Conservation (phyloP, 2,113 vertebrate species). For the Bubalus kerabau region DNA sequence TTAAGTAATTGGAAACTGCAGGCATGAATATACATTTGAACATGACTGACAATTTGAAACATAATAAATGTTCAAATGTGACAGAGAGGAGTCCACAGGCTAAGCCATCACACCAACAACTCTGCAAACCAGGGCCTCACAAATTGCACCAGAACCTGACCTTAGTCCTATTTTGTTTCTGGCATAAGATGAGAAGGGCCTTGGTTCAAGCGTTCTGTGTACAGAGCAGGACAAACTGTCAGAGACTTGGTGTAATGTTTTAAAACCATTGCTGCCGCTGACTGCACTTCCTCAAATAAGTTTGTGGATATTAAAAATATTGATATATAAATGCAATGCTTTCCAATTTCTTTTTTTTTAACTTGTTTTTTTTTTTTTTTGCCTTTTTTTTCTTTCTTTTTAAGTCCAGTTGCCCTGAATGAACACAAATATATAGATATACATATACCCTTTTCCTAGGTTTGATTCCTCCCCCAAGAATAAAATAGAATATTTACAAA, state of each 20-base stretch:
- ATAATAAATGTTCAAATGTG: neutral
- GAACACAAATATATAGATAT: conserved; percentile 65
- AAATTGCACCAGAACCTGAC: neutral
- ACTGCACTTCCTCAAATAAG: neutral
- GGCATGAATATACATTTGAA: neutral
- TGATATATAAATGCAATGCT: neutral
- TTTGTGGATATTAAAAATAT: neutral
- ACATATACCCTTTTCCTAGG: conserved; percentile 48
- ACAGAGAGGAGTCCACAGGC: neutral
- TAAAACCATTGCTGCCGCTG: neutral
- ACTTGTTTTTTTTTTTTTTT: neutral
- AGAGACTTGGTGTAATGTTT: neutral
- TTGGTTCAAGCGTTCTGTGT: neutral
- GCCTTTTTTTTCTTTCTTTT: neutral
- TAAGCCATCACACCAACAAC: neutral
- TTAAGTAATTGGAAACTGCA: neutral
- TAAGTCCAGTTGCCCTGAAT: conserved; percentile 65
- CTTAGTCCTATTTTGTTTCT: neutral
- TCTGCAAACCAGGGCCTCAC: neutral
- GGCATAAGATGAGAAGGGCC: neutral
- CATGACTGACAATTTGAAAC: neutral
- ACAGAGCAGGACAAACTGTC: neutral
- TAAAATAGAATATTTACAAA: conserved; percentile 75
- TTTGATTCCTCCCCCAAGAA: conserved; percentile 52
- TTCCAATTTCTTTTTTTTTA: neutral